A percentile compares a stretch with the other conserved stretches of the same genome.
phyloP scores from a whole-genome alignment of 2,888 invertebrate genomes.

The Eledone cirrhosa region DNA sequence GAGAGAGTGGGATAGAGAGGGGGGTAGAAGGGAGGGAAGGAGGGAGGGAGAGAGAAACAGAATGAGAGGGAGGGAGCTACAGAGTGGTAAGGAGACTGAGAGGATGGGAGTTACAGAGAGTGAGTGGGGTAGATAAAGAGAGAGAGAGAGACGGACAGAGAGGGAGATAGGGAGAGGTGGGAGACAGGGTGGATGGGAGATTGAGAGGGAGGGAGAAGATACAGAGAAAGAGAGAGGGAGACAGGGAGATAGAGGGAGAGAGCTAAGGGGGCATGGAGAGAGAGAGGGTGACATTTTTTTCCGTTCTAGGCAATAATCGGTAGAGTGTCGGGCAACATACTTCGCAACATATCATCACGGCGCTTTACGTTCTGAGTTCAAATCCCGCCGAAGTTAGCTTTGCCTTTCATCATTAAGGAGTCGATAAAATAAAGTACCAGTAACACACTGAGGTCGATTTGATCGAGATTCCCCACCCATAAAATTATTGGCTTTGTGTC shows the following conservation, averaged over 20 bases:
- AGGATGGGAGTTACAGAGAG: background rate
- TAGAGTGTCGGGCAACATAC: too few relatives aligned
- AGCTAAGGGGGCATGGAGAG: background rate
- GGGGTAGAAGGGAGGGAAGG: background rate
- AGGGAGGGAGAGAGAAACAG: constrained; percentile 12
- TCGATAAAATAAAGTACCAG: too few relatives aligned
- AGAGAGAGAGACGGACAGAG: too few relatives aligned
- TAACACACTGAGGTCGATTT: too few relatives aligned
- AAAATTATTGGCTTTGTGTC: too few relatives aligned
- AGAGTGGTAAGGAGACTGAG: background rate
- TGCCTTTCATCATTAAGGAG: too few relatives aligned
- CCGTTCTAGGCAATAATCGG: background rate
- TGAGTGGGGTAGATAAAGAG: background rate
- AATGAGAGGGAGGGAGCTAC: background rate
- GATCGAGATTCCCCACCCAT: too few relatives aligned
- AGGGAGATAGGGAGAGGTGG: background rate
- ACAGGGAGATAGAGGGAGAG: background rate
- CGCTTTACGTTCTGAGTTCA: too few relatives aligned
- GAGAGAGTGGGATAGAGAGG: background rate
- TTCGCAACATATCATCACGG: too few relatives aligned
- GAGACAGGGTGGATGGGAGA: background rate
- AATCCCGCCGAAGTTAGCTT: too few relatives aligned
- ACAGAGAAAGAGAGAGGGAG: background rate
- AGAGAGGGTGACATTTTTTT: background rate
- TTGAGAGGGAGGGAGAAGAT: background rate